phyloP scores from a whole-genome alignment of 2,113 vertebrate species.

The Bungarus multicinctus region DNA sequence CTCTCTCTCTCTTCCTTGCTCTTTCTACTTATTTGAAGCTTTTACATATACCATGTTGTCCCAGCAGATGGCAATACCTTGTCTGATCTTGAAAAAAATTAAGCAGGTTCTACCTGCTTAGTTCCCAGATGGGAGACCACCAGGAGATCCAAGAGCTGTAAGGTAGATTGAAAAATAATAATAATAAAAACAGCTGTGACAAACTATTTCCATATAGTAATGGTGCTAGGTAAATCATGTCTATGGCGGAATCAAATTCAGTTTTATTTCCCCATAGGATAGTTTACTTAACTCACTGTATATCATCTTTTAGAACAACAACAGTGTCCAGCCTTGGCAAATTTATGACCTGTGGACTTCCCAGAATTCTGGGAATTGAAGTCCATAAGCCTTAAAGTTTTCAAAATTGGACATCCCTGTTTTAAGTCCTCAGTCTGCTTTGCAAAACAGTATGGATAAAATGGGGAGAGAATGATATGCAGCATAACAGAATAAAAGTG shows the following conservation, averaged over 20 bases:
- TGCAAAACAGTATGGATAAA: neutral
- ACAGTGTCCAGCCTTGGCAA: neutral
- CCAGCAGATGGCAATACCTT: neutral
- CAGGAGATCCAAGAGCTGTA: neutral
- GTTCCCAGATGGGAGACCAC: neutral
- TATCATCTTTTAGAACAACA: neutral
- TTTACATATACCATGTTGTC: neutral
- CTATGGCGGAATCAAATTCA: neutral
- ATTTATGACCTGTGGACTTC: neutral
- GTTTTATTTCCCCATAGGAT: neutral
- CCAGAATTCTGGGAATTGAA: neutral
- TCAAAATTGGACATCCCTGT: neutral
- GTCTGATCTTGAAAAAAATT: neutral
- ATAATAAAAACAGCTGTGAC: neutral
- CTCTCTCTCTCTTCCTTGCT: no score
- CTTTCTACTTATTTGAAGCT: neutral
- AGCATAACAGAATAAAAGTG: neutral
- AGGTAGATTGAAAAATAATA: neutral
- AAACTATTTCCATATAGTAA: neutral
- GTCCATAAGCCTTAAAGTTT: neutral
- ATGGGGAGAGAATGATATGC: neutral
- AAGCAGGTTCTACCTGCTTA: neutral
- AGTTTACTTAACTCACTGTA: neutral
- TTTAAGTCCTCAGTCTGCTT: neutral
- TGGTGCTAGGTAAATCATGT: neutral